phyloP scores from a whole-genome alignment of 2,113 vertebrate species.

The Ceyx margarethae region DNA sequence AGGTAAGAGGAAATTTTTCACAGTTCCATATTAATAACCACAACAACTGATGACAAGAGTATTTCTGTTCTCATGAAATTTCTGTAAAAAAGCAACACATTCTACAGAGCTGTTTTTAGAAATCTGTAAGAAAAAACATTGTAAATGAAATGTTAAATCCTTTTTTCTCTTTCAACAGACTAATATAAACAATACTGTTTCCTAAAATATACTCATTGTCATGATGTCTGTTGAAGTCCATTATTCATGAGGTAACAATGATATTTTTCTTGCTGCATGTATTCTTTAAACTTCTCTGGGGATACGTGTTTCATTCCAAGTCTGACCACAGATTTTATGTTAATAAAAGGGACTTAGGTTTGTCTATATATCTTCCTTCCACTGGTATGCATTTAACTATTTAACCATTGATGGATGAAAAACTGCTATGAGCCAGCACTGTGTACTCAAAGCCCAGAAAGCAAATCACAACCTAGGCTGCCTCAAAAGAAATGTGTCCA shows the following conservation, averaged over 20 bases:
- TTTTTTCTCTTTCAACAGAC: constrained; percentile 42
- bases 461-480: neutral
- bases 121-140: neutral
- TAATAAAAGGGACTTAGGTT: constrained; percentile 42
- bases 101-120: neutral
- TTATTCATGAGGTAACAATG: constrained; percentile 43
- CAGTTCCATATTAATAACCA: constrained; percentile 13
- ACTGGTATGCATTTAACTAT: neutral
- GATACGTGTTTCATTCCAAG: constrained; percentile 28
- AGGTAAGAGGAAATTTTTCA: neutral
- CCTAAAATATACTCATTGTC: constrained; percentile 45
- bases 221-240: neutral
- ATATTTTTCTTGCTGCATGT: constrained; percentile 43
- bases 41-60: neutral
- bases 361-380: constrained; percentile 13
- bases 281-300: constrained; percentile 44
- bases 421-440: neutral
- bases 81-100: neutral
- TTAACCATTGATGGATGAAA: neutral
- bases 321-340: constrained; percentile 46
- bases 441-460: neutral
- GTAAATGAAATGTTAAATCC: constrained; percentile 36
- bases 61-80: neutral
- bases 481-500: neutral
- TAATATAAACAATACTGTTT: neutral